Conservation (phyloP, 2,113 vertebrate genomes). For the Butorides virescens region DNA sequence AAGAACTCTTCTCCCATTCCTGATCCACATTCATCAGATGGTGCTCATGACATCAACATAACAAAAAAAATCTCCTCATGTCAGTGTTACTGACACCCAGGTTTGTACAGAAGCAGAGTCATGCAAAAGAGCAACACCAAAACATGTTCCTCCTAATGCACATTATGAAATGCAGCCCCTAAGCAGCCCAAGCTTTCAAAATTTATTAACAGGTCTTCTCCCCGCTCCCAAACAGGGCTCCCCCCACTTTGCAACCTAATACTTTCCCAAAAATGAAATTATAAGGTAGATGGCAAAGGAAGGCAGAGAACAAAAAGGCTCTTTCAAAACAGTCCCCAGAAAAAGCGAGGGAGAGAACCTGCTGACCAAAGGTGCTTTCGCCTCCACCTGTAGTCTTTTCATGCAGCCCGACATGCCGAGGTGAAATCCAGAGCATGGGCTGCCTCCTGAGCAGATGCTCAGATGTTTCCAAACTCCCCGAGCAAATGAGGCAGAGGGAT, state of each 20-base stretch:
- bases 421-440: background rate
- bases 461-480: conserved; percentile 44
- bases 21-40: background rate
- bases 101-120: background rate
- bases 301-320: background rate
- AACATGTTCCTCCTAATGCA: background rate
- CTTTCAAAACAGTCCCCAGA: background rate
- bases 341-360: background rate
- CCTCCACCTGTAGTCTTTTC: background rate
- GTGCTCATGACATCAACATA: background rate
- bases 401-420: background rate
- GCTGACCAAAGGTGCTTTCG: background rate
- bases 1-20: background rate
- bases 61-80: background rate
- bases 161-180: background rate
- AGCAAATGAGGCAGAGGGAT: conserved; percentile 22
- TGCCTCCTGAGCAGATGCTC: background rate
- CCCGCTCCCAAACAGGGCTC: background rate
- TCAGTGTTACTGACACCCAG: background rate
- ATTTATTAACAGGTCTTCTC: background rate
- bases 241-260: background rate
- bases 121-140: background rate
- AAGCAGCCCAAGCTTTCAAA: background rate
- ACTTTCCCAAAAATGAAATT: background rate
- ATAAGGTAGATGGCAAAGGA: background rate